Base-by-base conservation (phyloP, 2,888 invertebrate genomes). In the Noctua janthe region DNA sequence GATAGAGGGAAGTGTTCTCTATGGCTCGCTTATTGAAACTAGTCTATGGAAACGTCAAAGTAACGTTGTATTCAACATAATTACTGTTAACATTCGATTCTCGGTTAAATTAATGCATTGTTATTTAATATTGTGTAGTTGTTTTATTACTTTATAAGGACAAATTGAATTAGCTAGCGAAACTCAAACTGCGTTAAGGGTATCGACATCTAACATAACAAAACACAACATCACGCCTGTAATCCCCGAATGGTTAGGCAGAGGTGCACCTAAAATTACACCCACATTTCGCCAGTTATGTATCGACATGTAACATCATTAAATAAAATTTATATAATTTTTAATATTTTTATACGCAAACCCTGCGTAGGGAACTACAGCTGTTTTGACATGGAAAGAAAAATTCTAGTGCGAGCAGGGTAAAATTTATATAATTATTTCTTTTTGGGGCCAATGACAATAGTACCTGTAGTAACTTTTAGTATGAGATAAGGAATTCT, bases 71-170 rank as follows among this genome's bases (percentile, higher is more conserved):
- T 81, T 75, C 13, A 35, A 62, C 15, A 56, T 64, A 49, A 47
- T n/a, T 7, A 51, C 35, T 35, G 51, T 15, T 20, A 5, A n/a
- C 39, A 49, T 82, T 75, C 51, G 5, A 82, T 70, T 81, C 29
- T 56, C 54, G n/a, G 49, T 76, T 7, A 43, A 62, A 78, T 80
- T 47, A 47, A 35, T 49, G 39, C 56, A 35, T 29, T 11, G 54
- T n/a, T 4, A 17, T 67, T 77, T 20, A 15, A 29, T 59, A 20
- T 69, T 47, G n/a, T 10, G 13, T 39, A 39, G 2, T 23, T 11
- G 62, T 17, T 11, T 59, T 29, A 29, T n/a, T 8, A 56, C 13
- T 35, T 17, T 62, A 15, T 29, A 43, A 1, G 15, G 23, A 23
- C 1, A 43, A 23, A n/a, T 23, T 67, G 13, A 23, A 6, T 23